These are phyloP conservation scores for Lophochroa leadbeateri DNA, from an alignment of 2,113 vertebrate genomes.

Conservation along the genomic window DNA sequence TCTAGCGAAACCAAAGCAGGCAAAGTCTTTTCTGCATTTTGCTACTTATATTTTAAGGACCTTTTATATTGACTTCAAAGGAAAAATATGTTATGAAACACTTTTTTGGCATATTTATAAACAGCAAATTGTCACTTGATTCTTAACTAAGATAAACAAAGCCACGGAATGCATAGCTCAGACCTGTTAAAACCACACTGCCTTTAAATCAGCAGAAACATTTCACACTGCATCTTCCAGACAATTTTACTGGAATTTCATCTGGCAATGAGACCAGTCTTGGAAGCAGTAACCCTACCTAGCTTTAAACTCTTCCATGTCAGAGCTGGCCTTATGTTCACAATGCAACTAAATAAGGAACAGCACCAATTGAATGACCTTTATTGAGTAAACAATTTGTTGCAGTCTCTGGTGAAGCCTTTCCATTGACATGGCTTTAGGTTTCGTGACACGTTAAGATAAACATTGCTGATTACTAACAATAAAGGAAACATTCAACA, in stretches of 20 bases:
- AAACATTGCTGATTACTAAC: background rate
- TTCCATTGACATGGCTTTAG: conserved; percentile 28
- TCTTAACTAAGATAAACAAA: conserved; percentile 60
- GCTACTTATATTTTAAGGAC: background rate
- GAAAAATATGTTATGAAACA: background rate
- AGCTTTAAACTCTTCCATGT: conserved; percentile 33
- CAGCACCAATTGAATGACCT: conserved; percentile 23
- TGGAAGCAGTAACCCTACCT: background rate
- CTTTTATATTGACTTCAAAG: conserved; percentile 30
- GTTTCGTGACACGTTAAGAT: background rate
- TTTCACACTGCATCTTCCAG: conserved; percentile 10
- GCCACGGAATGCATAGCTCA: background rate
- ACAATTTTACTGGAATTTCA: background rate
- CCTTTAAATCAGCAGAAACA: conserved; percentile 33
- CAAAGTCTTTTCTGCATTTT: background rate
- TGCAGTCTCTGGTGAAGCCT: conserved; percentile 34
- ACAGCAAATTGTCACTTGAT: conserved; percentile 29
- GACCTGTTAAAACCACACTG: background rate
- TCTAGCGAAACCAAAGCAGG: background rate
- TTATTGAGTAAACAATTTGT: conserved; percentile 50
- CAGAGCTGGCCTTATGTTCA: conserved; percentile 29
- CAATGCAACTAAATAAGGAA: conserved; percentile 20
- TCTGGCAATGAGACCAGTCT: conserved; percentile 9
- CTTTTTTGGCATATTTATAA: conserved; percentile 17
- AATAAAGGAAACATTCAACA: conserved; percentile 5